Evolutionary conservation across 1,140 invertebrate genomes (phyloP).

Genomic region (Drosophila saltans): DNA sequence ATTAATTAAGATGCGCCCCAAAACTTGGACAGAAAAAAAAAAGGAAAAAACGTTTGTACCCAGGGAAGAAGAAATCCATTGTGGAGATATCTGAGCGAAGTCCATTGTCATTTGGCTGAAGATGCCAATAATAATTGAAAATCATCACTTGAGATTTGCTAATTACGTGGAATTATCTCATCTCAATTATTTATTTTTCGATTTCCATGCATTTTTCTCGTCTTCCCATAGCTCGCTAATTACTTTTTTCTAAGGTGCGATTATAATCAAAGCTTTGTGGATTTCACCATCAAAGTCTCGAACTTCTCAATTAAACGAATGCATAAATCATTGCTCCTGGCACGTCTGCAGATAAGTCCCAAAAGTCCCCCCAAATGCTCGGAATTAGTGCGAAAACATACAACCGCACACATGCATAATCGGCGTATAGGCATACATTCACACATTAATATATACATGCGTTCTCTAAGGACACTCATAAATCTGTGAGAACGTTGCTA

Average conservation of each 20-base stretch:
- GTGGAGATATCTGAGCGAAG: neutral
- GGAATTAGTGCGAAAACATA: constrained; percentile 65
- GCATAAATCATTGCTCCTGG: constrained; percentile 74
- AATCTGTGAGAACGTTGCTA: constrained; percentile 75
- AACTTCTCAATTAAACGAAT: constrained; percentile 83
- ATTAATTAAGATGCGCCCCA: constrained; percentile 76
- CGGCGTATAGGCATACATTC: neutral
- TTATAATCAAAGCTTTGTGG: constrained; percentile 78
- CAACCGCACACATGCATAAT: constrained; percentile 10
- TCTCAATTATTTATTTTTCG: constrained; percentile 81
- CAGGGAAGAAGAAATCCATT: neutral
- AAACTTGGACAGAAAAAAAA: constrained; percentile 46
- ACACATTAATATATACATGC: constrained; percentile 10
- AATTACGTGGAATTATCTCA: constrained; percentile 79
- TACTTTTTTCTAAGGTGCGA: constrained; percentile 75
- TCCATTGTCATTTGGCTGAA: neutral
- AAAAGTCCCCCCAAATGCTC: constrained; percentile 46
- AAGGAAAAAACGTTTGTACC: constrained; percentile 6
- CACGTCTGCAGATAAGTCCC: constrained; percentile 78
- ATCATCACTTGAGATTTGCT: constrained; percentile 80
- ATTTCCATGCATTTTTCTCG: constrained; percentile 66
- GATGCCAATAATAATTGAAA: constrained; percentile 74
- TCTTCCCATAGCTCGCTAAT: constrained; percentile 51
- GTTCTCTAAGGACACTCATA: constrained; percentile 65
- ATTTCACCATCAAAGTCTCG: constrained; percentile 78